Evolutionary conservation across 1,140 invertebrate species (phyloP).

Genomic region (Calliphora vicina): DNA sequence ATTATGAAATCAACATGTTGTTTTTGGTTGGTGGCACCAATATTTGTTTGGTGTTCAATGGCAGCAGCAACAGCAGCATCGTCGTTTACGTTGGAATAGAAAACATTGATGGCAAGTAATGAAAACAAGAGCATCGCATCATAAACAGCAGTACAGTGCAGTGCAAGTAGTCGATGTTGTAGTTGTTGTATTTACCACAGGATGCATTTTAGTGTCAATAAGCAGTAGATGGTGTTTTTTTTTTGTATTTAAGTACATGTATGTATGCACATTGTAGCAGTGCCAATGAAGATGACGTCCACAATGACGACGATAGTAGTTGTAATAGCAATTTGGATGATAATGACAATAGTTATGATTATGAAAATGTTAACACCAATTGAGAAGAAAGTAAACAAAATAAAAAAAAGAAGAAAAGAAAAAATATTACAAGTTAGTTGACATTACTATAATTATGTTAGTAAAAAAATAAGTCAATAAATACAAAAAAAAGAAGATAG

Average conservation of each 20-base stretch:
- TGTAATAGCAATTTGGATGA: not conserved
- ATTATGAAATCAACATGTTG: slow-evolving; percentile 24
- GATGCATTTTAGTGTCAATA: slow-evolving; percentile 19
- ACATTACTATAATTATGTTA: not conserved
- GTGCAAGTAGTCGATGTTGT: not conserved
- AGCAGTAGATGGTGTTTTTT: not conserved
- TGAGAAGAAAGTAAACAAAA: not conserved
- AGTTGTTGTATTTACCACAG: slow-evolving; percentile 19
- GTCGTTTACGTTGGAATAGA: not conserved
- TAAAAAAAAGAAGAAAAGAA: not conserved
- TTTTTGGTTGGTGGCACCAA: not conserved
- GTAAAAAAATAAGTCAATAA: no score
- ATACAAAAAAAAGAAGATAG: no score
- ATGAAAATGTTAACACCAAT: slow-evolving; percentile 26
- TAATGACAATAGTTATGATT: not conserved
- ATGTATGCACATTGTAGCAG: not conserved
- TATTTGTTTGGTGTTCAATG: not conserved
- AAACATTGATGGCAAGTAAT: not conserved
- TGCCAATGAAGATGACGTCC: not conserved
- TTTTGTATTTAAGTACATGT: not conserved
- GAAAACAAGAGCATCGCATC: not conserved
- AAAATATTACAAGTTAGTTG: slow-evolving; percentile 21
- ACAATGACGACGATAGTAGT: not conserved
- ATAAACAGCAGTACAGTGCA: not conserved
- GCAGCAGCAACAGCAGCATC: no score